These are phyloP conservation scores for Ispidina lecontei DNA, from an alignment of 2,797 vertebrate species.

Conservation along the genomic window DNA sequence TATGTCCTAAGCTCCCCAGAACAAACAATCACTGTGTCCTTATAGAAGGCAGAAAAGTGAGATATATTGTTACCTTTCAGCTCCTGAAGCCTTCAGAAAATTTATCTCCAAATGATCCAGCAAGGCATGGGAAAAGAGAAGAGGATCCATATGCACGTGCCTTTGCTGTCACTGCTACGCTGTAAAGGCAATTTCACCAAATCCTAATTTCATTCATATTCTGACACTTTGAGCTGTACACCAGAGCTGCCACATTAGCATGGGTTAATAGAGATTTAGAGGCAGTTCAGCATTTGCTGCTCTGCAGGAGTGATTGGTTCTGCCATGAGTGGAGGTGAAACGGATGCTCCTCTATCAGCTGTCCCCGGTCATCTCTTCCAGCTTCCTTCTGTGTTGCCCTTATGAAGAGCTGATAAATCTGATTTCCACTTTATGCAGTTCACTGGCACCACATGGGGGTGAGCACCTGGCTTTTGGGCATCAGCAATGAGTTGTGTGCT, in stretches of 20 bases:
- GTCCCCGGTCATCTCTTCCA: not conserved
- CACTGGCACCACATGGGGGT: fast-evolving
- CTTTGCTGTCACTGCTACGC: not conserved
- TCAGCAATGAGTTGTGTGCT: not conserved
- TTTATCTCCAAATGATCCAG: constrained; percentile 6
- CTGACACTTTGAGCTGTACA: not conserved
- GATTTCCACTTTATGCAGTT: not conserved
- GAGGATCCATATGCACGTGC: not conserved
- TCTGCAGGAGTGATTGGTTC: not conserved
- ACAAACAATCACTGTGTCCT: not conserved
- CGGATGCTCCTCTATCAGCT: not conserved
- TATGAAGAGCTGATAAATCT: not conserved
- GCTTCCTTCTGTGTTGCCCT: not conserved
- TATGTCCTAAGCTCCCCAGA: not conserved
- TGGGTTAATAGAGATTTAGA: not conserved
- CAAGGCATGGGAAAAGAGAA: not conserved
- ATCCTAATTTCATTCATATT: not conserved
- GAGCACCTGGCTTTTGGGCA: fast-evolving
- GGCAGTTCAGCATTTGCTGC: not conserved
- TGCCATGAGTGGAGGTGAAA: not conserved
- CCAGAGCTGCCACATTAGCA: not conserved
- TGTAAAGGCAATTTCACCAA: constrained; percentile 4
- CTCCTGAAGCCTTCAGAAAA: not conserved
- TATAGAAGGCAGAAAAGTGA: not conserved
- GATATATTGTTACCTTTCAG: not conserved